phyloP scores from a whole-genome alignment of 2,113 vertebrate genomes.

The Apodemus sylvaticus region DNA sequence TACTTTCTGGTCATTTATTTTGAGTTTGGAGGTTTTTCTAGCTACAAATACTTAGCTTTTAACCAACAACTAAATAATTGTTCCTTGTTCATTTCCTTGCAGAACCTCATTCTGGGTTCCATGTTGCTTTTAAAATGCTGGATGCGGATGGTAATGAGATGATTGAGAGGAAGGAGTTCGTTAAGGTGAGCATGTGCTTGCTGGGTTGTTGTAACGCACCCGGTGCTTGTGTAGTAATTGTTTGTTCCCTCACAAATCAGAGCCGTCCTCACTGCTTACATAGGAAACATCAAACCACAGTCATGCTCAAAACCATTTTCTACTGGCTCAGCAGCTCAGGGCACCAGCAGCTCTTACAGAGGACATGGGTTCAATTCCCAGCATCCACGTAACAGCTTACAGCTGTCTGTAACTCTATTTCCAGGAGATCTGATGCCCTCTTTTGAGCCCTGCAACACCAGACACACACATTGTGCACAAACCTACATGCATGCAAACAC shows the following conservation, averaged over 20 bases:
- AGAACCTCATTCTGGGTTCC: conserved; percentile 96
- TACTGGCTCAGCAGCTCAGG: background rate
- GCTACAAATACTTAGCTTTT: conserved; percentile 47
- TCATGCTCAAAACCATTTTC: background rate
- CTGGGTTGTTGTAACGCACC: background rate
- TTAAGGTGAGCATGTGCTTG: conserved; percentile 88
- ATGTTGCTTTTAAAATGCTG: conserved; percentile 98
- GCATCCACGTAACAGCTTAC: background rate
- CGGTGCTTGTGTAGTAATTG: background rate
- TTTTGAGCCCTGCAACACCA: background rate
- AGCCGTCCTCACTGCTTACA: background rate
- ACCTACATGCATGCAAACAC: background rate
- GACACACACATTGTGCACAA: background rate
- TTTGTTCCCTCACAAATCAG: conserved; percentile 19
- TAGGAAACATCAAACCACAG: background rate
- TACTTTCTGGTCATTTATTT: conserved; percentile 46
- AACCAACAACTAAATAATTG: conserved; percentile 30
- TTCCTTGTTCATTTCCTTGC: conserved; percentile 76
- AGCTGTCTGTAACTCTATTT: background rate
- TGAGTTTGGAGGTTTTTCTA: conserved; percentile 27
- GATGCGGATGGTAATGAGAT: conserved; percentile 96
- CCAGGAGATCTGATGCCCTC: background rate
- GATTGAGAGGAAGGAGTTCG: conserved; percentile 97
- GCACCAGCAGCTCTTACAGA: background rate
- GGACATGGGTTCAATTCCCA: background rate